Evolutionary conservation across 1,140 invertebrate genomes (phyloP), one percentile per base, ranked within the genome.

Genomic region (Ditylenchus dipsaci): DNA sequence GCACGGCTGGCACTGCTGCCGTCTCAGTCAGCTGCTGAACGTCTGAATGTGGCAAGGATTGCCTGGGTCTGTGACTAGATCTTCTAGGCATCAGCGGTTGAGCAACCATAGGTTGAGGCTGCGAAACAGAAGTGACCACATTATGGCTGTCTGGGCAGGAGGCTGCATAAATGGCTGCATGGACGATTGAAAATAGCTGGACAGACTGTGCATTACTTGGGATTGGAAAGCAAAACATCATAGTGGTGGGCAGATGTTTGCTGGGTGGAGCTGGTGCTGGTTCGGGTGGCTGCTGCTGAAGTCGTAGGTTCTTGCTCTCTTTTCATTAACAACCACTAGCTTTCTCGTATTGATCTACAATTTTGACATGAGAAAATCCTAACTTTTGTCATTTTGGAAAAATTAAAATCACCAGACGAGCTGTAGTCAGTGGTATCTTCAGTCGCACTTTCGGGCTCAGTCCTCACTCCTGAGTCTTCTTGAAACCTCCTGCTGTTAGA

Each of bases 361-460:
- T 57, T 23, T 30, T 47, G 15, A 17, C 45, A 17, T 47, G 15
- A n/a, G n/a, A 47, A 47, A n/a, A n/a, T n/a, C n/a, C n/a, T n/a
- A n/a, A n/a, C n/a, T n/a, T n/a, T n/a, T n/a, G n/a, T 47, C 45
- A n/a, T 15, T n/a, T n/a, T n/a, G 45, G 33, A 38, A 38, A 38
- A 38, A 38, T 11, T 38, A 11, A n/a, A 9, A 3, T 21, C 5
- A 58, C 42, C 63, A n/a, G 63, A 65, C 7, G 63, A 65, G 45
- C 63, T 65, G 45, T 78, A 78, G 47, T 78, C 76, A 1, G 76
- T 79, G 1, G 76, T 78, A 60, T 78, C 77, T 33, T 78, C 76
- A 21, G 67, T 67, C 3, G 63, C 63, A 38, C 63, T 65, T 58
- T 79, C 76, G 13, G 76, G 76, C 58, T 78, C 76, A 9, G 76